Conservation (phyloP, 2,888 invertebrate species). For the Trachelus tabidus region DNA sequence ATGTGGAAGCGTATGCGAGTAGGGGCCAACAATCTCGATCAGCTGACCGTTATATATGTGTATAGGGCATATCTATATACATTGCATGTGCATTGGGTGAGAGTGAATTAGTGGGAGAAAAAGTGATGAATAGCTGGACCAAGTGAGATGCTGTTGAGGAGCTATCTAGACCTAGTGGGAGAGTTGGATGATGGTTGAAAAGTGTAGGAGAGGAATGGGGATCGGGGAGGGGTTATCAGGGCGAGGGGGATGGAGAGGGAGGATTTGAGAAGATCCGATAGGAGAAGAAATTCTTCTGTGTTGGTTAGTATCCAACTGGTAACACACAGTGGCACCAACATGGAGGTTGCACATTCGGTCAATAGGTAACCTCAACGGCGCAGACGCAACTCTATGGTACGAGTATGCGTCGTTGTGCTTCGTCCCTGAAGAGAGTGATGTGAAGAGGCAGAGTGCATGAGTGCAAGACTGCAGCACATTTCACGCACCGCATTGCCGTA, state of each 20-base stretch:
- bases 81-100: background rate
- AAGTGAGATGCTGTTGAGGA: background rate
- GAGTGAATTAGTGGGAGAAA: background rate
- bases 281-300: background rate
- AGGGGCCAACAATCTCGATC: background rate
- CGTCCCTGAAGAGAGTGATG: slow-evolving; percentile 16
- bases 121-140: background rate
- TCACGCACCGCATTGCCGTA: slow-evolving; percentile 56
- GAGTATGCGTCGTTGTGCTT: slow-evolving; percentile 31
- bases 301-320: background rate
- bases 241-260: slow-evolving; percentile 10
- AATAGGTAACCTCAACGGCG: slow-evolving; percentile 60
- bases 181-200: background rate
- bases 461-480: slow-evolving; percentile 39
- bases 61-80: background rate
- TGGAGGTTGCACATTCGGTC: slow-evolving; percentile 51
- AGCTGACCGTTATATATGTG: background rate
- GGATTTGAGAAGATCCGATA: background rate
- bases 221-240: slow-evolving; percentile 15
- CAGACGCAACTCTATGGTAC: slow-evolving; percentile 52
- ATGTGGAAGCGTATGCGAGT: background rate
- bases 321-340: background rate
- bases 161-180: background rate
- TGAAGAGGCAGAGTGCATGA: slow-evolving; percentile 35
- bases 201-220: slow-evolving; percentile 7